A percentile compares a stretch with the other conserved stretches of the same genome.
Evolutionary conservation across 2,797 vertebrate species (phyloP).

Genomic region (Champsocephalus esox): DNA sequence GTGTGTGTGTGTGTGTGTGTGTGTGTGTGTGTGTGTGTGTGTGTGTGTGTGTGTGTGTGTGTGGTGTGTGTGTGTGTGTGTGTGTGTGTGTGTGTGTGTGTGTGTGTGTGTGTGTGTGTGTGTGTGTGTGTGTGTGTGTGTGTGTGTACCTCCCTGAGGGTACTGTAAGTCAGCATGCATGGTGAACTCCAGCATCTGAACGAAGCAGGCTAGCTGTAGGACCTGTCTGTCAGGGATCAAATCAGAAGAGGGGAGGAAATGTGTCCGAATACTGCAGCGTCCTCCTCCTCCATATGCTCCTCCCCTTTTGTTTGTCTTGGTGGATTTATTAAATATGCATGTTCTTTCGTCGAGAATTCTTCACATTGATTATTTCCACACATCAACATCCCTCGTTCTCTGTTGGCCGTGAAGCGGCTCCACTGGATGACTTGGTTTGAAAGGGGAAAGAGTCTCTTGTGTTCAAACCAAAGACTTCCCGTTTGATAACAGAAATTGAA

Average conservation of each 20-base stretch:
- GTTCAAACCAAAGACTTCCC: not conserved
- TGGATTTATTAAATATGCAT: not conserved
- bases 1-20: conserved; percentile 1
- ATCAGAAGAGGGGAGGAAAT: not conserved
- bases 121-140: not conserved
- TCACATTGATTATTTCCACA: not conserved
- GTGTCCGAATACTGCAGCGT: not conserved
- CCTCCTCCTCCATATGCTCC: not conserved
- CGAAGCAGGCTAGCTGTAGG: conserved; percentile 33
- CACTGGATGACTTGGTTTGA: conserved; percentile 24
- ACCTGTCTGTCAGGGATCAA: conserved; percentile 8
- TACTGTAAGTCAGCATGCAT: conserved; percentile 38
- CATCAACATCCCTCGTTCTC: conserved; percentile 1
- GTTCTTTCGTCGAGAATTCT: conserved; percentile 9
- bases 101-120: no score
- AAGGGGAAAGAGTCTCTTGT: conserved; percentile 13
- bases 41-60: conserved; percentile 1
- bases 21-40: not conserved
- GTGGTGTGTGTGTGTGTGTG: no score
- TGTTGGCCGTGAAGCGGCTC: conserved; percentile 4
- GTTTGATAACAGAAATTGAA: conserved; percentile 17
- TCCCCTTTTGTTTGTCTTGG: not conserved
- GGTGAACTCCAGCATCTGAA: conserved; percentile 12
- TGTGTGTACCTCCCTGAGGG: conserved; percentile 28
- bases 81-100: no score